Evolutionary conservation across 2,113 vertebrate genomes (phyloP).

Genomic region (Actenoides hombroni): DNA sequence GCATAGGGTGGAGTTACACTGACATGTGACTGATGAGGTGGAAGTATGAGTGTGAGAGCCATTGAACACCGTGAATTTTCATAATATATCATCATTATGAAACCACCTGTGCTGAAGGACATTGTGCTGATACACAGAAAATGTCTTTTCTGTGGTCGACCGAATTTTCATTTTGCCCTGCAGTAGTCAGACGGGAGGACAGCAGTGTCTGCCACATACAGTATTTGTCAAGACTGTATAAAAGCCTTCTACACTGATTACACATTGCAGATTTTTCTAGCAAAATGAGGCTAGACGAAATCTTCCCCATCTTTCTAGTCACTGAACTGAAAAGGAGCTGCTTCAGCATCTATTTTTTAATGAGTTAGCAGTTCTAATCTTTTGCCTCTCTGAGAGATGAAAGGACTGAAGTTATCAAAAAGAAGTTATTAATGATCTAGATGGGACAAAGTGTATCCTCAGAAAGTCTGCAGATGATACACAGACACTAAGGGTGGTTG

Average conservation of each 20-base stretch:
- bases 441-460: neutral
- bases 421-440: neutral
- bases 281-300: neutral
- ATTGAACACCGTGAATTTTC: slow-evolving; percentile 65
- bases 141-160: neutral
- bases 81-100: slow-evolving; percentile 73
- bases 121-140: slow-evolving; percentile 66
- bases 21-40: slow-evolving; percentile 78
- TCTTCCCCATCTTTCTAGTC: neutral
- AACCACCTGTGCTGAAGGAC: slow-evolving; percentile 69
- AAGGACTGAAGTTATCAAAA: neutral
- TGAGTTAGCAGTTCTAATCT: neutral
- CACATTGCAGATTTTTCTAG: neutral
- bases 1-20: slow-evolving; percentile 49
- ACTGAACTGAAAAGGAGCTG: neutral
- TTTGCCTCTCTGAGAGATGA: neutral
- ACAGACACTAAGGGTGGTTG: neutral
- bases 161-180: slow-evolving; percentile 17
- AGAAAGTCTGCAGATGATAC: neutral
- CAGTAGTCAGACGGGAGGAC: neutral
- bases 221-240: neutral
- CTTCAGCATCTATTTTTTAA: slow-evolving; percentile 36
- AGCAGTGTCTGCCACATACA: neutral
- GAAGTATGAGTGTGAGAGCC: slow-evolving; percentile 68
- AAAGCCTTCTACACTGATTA: neutral